These are phyloP conservation scores for Gila robusta DNA, from an alignment of 2,797 vertebrate genomes.

Conservation along the genomic window DNA sequence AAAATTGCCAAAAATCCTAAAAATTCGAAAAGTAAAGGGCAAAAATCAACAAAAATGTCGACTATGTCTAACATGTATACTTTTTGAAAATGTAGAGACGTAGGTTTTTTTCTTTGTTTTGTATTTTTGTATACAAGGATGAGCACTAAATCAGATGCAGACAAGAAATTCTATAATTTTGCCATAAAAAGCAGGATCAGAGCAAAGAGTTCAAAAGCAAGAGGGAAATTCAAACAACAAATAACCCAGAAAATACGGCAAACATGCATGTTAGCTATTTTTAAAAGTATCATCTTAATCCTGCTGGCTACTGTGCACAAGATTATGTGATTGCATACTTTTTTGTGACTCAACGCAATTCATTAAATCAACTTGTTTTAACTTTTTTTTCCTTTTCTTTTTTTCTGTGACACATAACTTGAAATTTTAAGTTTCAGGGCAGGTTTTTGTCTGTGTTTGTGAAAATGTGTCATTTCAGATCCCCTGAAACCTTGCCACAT, in stretches of 20 bases:
- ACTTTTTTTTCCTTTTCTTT: constrained; percentile 32
- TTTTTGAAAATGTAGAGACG: constrained; percentile 73
- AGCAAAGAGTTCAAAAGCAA: constrained; percentile 21
- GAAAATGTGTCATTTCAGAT: constrained; percentile 52
- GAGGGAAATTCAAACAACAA: constrained; percentile 61
- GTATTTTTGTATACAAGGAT: constrained; percentile 87
- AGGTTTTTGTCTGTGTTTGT: neutral
- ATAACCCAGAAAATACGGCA: constrained; percentile 66
- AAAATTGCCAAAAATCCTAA: constrained; percentile 84
- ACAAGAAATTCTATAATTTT: constrained; percentile 62
- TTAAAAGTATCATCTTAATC: constrained; percentile 44
- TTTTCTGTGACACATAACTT: constrained; percentile 47
- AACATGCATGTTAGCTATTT: constrained; percentile 73
- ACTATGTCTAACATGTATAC: constrained; percentile 77
- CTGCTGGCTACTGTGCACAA: constrained; percentile 64
- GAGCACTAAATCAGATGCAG: constrained; percentile 69
- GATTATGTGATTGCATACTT: constrained; percentile 70
- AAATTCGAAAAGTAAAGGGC: constrained; percentile 71
- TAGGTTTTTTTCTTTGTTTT: constrained; percentile 64
- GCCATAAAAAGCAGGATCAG: constrained; percentile 54
- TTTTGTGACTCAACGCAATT: constrained; percentile 75
- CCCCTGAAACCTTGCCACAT: constrained; percentile 52
- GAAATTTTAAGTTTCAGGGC: neutral
- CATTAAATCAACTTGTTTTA: constrained; percentile 66
- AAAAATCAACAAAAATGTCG: constrained; percentile 69